A percentile compares a stretch with the other conserved stretches of the same genome.
phyloP scores from a whole-genome alignment of 2,888 invertebrate species.

The Morinoia aosen region DNA sequence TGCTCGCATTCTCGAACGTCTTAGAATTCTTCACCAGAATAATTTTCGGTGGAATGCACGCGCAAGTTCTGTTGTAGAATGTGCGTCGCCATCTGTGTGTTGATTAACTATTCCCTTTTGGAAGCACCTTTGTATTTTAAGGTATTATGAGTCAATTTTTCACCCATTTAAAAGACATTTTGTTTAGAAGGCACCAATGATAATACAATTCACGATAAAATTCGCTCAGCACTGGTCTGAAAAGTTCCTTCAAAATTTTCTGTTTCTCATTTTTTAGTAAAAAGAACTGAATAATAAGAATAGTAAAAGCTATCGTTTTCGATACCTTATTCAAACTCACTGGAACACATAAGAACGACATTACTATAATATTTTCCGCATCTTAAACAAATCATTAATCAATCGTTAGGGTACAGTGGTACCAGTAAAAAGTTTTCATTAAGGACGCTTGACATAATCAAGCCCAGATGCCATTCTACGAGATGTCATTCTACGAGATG shows the following conservation, averaged over 20 bases:
- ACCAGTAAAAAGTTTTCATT: neutral
- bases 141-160: neutral
- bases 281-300: neutral
- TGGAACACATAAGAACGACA: too few species aligned
- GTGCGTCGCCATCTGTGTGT: neutral
- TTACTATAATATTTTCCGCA: neutral
- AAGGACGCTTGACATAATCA: neutral
- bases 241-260: neutral
- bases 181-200: neutral
- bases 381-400: neutral
- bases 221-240: neutral
- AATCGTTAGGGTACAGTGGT: neutral
- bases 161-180: neutral
- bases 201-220: neutral
- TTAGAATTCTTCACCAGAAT: neutral
- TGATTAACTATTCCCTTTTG: neutral
- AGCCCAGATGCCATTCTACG: neutral
- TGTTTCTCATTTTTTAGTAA: neutral
- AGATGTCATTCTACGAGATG: too few species aligned
- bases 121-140: neutral
- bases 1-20: neutral
- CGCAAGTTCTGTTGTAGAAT: neutral
- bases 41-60: neutral
- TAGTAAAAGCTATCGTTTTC: neutral
- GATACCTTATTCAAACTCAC: neutral